These are phyloP conservation scores for Gortyna flavago DNA, from an alignment of 2,888 invertebrate species.

Conservation along the genomic window DNA sequence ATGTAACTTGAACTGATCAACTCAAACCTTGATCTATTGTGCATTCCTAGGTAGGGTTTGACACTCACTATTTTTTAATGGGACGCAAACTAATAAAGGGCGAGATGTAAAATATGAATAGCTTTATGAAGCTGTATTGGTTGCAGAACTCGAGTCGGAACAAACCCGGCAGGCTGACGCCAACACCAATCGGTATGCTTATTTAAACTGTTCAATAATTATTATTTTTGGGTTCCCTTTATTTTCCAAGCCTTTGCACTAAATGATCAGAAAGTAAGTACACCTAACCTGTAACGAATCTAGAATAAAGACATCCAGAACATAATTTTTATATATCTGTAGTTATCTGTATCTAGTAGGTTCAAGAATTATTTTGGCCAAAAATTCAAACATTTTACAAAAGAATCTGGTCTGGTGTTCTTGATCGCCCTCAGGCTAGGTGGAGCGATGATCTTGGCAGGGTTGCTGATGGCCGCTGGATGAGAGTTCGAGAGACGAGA, in stretches of 20 bases:
- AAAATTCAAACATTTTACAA: not conserved
- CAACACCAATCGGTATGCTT: constrained; percentile 79
- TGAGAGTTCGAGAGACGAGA: not conserved
- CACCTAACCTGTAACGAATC: not conserved
- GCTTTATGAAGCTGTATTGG: constrained; percentile 87
- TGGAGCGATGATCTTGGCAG: not conserved
- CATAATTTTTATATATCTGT: not conserved
- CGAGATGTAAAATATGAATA: constrained; percentile 57
- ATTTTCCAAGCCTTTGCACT: not conserved
- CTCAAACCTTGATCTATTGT: constrained; percentile 54
- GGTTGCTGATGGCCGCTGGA: too few species aligned
- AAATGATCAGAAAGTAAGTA: constrained; percentile 3
- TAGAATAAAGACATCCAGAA: not conserved
- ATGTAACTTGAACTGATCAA: constrained; percentile 52
- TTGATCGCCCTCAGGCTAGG: not conserved
- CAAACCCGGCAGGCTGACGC: constrained; percentile 70
- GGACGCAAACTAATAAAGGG: constrained; percentile 9
- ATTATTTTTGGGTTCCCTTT: constrained; percentile 6
- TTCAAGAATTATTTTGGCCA: too few species aligned
- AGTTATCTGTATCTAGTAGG: too few species aligned
- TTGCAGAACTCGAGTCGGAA: constrained; percentile 83
- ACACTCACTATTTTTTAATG: constrained; percentile 6
- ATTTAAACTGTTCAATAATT: constrained; percentile 49
- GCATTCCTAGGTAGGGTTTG: constrained; percentile 1
- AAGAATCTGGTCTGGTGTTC: not conserved